phyloP scores from a whole-genome alignment of 2,113 vertebrate species.

The Gavia stellata region DNA sequence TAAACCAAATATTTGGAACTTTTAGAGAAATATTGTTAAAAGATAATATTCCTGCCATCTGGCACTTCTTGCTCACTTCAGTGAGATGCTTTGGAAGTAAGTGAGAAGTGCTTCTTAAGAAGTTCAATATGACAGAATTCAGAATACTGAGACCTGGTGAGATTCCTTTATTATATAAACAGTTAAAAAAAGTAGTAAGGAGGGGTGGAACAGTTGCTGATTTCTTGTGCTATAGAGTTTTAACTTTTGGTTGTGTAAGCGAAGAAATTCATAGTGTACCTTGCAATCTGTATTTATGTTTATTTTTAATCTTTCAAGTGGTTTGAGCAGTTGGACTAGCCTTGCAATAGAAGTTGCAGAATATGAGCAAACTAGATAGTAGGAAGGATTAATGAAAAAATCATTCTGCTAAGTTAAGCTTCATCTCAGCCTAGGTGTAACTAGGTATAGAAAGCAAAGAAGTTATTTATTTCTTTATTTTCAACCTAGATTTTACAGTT shows the following conservation, averaged over 20 bases:
- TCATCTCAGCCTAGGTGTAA: not conserved
- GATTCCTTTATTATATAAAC: not conserved
- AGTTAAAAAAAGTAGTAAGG: not conserved
- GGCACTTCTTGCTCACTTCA: not conserved
- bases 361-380: not conserved
- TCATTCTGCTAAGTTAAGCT: not conserved
- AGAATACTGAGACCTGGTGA: not conserved
- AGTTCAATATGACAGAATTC: not conserved
- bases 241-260: not conserved
- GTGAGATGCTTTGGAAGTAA: not conserved
- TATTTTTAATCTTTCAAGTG: not conserved
- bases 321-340: not conserved
- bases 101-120: not conserved
- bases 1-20: not conserved
- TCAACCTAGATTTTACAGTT: not conserved
- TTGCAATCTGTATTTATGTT: not conserved
- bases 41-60: not conserved
- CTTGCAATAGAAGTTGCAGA: not conserved
- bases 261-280: not conserved
- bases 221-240: not conserved
- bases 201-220: accelerated
- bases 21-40: not conserved
- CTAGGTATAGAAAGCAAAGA: not conserved
- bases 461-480: not conserved
- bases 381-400: not conserved